Base-by-base conservation (phyloP, 2,888 invertebrate genomes). In the Cremastinae sp. region DNA sequence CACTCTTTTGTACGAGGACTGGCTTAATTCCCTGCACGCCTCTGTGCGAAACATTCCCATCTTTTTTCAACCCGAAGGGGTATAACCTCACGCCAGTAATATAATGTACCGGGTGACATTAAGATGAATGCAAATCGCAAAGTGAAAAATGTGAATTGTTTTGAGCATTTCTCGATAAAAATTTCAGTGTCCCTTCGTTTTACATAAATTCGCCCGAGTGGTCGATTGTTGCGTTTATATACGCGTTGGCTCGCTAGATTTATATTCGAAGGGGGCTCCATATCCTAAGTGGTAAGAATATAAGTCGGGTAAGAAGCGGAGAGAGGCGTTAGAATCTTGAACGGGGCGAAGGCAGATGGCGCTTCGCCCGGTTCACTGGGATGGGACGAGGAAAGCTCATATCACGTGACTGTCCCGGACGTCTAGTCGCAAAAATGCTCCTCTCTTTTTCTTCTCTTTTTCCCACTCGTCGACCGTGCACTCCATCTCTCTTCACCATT, bases 351-450 rank as follows among this genome's bases (percentile, higher is more conserved):
- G 28, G 69, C 59, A 70, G 61, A 61, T 43, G 53, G 35, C 61
- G 59, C 35, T 66, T 20, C 16, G 20, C 45, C 39, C 59, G 51
- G 47, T 35, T 41, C 18, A 14, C 18, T 45, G 14, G 55, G 59
- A 61, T 61, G 59, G 62, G 20, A 55, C 39, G 47, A 14, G 62
- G 22, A 69, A 78, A 74, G 64, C 77, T 78, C 71, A 65, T 66
- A 66, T 65, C 65, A 49, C 73, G 28, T 5, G 47, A 66, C 66
- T 71, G 61, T 68, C 58, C 16, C 65, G 59, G 58, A 74, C 74
- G 70, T 58, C 41, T 56, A 51, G 64, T 51, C 49, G 37, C 39
- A 51, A 16, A 65, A 53, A 14, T 53, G 39, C 39, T 28, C 68
- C 45, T 55, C 37, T 65, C 47, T 45, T 28, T 5, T 28, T 28